Evolutionary conservation across 2,888 invertebrate genomes (phyloP), one percentile per base, ranked within the genome.

Genomic region (Clepsis dumicolana): DNA sequence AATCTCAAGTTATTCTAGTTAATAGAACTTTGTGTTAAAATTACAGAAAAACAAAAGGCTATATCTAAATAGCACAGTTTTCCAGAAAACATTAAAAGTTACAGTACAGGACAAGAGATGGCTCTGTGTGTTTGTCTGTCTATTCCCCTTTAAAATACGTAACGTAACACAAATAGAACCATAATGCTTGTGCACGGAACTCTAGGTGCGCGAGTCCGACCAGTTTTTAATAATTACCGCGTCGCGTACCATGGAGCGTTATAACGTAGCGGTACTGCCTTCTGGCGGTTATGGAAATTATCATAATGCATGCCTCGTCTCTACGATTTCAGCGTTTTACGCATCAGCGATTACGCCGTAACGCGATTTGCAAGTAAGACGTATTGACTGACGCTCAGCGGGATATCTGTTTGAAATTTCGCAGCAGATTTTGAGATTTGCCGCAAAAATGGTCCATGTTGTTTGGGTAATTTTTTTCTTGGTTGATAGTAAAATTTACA

Each of bases 271-370:
- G 63, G 48, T 29, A 48, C 32, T 27, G 18, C 12, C 59, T 68
- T 18, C 52, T 59, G 56, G n/a, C 50, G 63, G 59, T 68, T 68
- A 59, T 41, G 67, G 64, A 21, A 59, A 68, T 68, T 64, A 68
- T 68, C 68, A 64, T 68, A 64, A 68, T 68, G 68, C 68, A 68
- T 64, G 64, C 29, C 57, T 68, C 68, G 68, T 64, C 52, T 57
- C 52, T 18, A 35, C 68, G 68, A 32, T 68, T 64, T 68, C 32
- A 64, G 18, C 50, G 57, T 64, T 64, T 32, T 57, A 66, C 44
- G 60, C 60, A 44, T 14, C 44, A 61, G 32, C 35, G 53, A 29
- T 44, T 41, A 54, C 53, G 41, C 18, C 18, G 44, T 54, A 54
- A 61, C 65, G 24, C 48, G 66, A 61, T 66, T 66, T 61, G 61